These are phyloP conservation scores for Lasioglossum lativentre DNA, from an alignment of 2,888 invertebrate species.

Conservation along the genomic window DNA sequence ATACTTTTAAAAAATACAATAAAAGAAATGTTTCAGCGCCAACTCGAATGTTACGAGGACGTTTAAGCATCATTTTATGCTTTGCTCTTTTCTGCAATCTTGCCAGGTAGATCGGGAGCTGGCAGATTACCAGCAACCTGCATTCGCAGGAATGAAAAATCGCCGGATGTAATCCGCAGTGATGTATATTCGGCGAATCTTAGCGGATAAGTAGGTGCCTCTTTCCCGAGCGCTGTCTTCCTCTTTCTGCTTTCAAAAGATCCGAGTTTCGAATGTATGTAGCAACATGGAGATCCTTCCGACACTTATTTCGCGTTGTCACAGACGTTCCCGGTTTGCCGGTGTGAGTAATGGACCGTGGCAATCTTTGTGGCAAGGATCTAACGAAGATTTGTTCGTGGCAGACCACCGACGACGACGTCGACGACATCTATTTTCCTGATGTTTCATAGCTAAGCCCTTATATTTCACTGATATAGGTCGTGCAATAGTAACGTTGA, in stretches of 20 bases:
- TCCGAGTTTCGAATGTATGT: not conserved
- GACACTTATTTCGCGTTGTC: slow-evolving; percentile 21
- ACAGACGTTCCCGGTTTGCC: slow-evolving; percentile 17
- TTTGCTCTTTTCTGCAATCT: not conserved
- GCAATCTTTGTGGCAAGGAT: slow-evolving; percentile 46
- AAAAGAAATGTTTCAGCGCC: not conserved
- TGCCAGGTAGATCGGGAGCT: not conserved
- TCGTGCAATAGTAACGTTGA: not conserved
- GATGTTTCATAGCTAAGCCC: not conserved
- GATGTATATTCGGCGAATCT: slow-evolving; percentile 26
- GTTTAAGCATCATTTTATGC: not conserved
- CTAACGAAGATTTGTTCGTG: slow-evolving; percentile 62
- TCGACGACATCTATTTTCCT: slow-evolving; percentile 14
- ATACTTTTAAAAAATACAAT: not conserved
- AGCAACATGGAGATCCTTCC: slow-evolving; percentile 29
- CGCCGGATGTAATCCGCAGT: slow-evolving; percentile 27
- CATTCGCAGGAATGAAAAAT: slow-evolving; percentile 20
- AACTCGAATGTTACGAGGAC: not conserved
- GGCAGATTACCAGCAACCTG: not conserved
- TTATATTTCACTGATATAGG: not conserved
- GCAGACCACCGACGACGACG: slow-evolving; percentile 26
- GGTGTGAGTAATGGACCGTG: slow-evolving; percentile 54
- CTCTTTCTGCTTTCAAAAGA: slow-evolving; percentile 2
- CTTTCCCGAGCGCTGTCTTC: not conserved
- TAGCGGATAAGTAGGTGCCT: slow-evolving; percentile 23